Conservation (phyloP, 2,113 vertebrate genomes). For the Eublepharis macularius region DNA sequence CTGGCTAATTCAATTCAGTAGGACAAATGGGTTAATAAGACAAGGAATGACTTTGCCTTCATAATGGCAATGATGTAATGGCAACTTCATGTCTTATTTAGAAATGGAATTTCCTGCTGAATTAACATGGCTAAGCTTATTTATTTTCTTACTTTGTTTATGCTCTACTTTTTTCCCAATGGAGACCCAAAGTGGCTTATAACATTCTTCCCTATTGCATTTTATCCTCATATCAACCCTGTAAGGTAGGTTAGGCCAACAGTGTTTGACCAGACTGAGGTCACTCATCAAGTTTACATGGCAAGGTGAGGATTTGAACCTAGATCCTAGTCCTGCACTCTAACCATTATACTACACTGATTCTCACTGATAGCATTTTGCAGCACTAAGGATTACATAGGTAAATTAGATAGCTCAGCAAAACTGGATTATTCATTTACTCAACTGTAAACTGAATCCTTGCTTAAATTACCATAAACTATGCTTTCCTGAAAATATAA, state of each 20-base stretch:
- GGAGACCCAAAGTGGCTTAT: no score
- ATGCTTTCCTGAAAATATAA: conserved; percentile 26
- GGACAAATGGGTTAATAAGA: conserved; percentile 20
- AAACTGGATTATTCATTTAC: background rate
- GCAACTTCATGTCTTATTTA: background rate
- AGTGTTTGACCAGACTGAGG: no score
- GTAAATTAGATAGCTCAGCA: background rate
- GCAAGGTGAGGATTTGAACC: no score
- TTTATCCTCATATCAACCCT: no score
- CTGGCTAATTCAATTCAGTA: conserved; percentile 36
- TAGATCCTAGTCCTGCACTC: no score
- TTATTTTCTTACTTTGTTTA: no score
- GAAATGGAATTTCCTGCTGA: background rate
- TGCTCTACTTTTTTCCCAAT: no score
- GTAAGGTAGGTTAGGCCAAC: no score
- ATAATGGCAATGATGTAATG: background rate
- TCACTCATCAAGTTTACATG: no score
- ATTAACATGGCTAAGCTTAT: background rate
- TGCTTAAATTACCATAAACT: conserved; percentile 25
- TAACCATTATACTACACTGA: no score
- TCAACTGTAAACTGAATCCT: conserved; percentile 9
- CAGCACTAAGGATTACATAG: background rate
- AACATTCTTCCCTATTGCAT: no score
- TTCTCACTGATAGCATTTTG: background rate
- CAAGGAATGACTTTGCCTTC: background rate